These are phyloP conservation scores for Brachyistius frenatus DNA, from an alignment of 2,113 vertebrate genomes.

Conservation along the genomic window DNA sequence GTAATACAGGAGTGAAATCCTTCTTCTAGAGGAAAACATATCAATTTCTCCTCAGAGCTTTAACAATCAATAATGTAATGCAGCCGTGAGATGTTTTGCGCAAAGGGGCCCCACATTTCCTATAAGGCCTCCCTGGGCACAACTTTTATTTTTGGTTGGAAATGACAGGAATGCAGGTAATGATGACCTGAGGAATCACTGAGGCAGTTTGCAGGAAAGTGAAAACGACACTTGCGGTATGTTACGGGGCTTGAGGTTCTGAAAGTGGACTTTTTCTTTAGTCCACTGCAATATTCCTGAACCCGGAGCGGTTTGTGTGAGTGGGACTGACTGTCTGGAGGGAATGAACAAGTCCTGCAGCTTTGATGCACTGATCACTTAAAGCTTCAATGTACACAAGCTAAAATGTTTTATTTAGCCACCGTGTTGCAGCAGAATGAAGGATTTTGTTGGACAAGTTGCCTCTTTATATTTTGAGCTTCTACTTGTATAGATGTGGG, in stretches of 20 bases:
- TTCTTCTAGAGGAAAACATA: conserved; percentile 12
- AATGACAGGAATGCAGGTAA: conserved; percentile 39
- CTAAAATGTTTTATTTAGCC: not conserved
- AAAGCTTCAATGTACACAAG: not conserved
- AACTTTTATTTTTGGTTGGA: conserved; percentile 5
- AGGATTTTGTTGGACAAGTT: not conserved
- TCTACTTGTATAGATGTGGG: not conserved
- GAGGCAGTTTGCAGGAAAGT: conserved; percentile 7
- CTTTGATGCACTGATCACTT: not conserved
- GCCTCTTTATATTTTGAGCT: not conserved
- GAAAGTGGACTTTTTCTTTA: conserved; percentile 4
- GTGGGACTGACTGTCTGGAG: not conserved
- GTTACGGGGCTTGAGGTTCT: not conserved
- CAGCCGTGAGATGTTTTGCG: conserved; percentile 42
- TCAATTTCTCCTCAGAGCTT: conserved; percentile 27
- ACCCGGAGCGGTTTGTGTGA: not conserved
- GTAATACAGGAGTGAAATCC: not conserved
- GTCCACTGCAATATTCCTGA: not conserved
- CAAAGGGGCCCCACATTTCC: conserved; percentile 24
- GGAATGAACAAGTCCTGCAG: not conserved
- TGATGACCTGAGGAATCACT: conserved; percentile 12
- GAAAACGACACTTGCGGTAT: conserved; percentile 9
- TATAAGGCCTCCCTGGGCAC: conserved; percentile 21
- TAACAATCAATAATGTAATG: conserved; percentile 54
- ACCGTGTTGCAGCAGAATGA: not conserved